Base-by-base conservation (phyloP, 2,113 vertebrate species). In the Anoura caudifer region DNA sequence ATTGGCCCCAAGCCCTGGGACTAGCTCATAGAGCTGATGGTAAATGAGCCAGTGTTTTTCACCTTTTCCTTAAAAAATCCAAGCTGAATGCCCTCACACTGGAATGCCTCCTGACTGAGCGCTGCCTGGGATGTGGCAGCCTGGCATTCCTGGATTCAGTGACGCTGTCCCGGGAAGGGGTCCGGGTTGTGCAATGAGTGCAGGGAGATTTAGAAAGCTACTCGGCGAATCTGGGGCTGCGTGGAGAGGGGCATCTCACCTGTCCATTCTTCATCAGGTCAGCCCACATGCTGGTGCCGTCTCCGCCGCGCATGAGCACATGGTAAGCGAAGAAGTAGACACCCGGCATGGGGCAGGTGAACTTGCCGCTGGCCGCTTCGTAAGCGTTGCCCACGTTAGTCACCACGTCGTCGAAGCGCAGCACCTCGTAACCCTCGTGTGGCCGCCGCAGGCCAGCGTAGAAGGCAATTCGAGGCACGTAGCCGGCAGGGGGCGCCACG, bases 281-380 rank as follows among this genome's bases (percentile, higher is more conserved):
- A 0, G 99, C 99, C 99, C 99, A 99, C 99, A 99, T 99, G 98
- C 99, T 99, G 97, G 99, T 99, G 45, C 99, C 99, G 5, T 99
- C 99, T 26, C 99, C 99, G n/a, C 99, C 99, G 95, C 99, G 99
- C 99, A 99, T 99, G 67, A 99, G 99, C 96, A 99, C 99, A 70
- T 99, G 99, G 98, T 99, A 99, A 97, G 99, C 99, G 98, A 99
- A 99, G 98, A 99, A 99, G 98, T 99, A 99, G 98, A 99, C 99
- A 91, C 99, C 99, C 6, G 99, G 99, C 92, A 99, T 98, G 11
- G 99, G 99, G 97, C 99, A 99, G 96, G 99, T 99, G 99, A 99
- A 99, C 97, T 99, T 99, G 95, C 99, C 99, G 0, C 99, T 99
- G 92, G 98, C 99, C 41, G 99, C 99, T 96, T 99, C 99, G 19